Percentiles rank a stretch among this genome's conserved stretches.
These are phyloP conservation scores for Calyptommatus sinebrachiatus DNA, from an alignment of 2,113 vertebrate genomes.

Conservation along the genomic window DNA sequence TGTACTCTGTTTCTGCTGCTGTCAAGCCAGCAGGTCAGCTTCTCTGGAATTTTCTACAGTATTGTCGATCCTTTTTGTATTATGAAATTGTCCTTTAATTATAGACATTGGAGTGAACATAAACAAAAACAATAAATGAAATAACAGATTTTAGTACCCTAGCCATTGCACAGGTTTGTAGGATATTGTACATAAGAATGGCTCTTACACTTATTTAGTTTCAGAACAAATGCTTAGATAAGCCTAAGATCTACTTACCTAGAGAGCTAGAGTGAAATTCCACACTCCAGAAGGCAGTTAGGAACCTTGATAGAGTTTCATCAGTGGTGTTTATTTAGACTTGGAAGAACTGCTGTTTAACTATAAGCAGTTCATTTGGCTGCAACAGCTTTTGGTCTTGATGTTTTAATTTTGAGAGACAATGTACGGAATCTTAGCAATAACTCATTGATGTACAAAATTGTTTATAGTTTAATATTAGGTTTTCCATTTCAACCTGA, in stretches of 20 bases:
- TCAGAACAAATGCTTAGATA: not conserved
- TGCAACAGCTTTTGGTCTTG: not conserved
- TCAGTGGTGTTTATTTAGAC: conserved; percentile 7
- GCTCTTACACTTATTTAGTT: conserved; percentile 22
- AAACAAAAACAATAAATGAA: conserved; percentile 26
- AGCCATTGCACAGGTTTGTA: not conserved
- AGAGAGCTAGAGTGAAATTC: conserved; percentile 15
- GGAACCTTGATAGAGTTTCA: conserved; percentile 17
- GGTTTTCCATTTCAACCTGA: not conserved
- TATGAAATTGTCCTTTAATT: conserved; percentile 26
- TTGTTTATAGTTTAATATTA: not conserved
- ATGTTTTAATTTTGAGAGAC: not conserved
- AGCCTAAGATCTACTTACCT: conserved; percentile 9
- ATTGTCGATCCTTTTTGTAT: conserved; percentile 24
- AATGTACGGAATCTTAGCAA: not conserved
- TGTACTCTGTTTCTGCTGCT: not conserved
- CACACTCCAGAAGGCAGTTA: conserved; percentile 13
- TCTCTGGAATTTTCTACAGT: conserved; percentile 32
- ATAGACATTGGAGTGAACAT: conserved; percentile 22
- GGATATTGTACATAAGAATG: conserved; percentile 2
- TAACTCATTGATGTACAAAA: not conserved
- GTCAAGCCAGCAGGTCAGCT: conserved; percentile 6
- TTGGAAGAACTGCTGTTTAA: not conserved
- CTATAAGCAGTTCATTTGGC: not conserved
- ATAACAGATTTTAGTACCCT: not conserved